Percentiles rank a stretch among this genome's conserved stretches.
Evolutionary conservation across 2,113 vertebrate species (phyloP).

Genomic region (Solea solea): DNA sequence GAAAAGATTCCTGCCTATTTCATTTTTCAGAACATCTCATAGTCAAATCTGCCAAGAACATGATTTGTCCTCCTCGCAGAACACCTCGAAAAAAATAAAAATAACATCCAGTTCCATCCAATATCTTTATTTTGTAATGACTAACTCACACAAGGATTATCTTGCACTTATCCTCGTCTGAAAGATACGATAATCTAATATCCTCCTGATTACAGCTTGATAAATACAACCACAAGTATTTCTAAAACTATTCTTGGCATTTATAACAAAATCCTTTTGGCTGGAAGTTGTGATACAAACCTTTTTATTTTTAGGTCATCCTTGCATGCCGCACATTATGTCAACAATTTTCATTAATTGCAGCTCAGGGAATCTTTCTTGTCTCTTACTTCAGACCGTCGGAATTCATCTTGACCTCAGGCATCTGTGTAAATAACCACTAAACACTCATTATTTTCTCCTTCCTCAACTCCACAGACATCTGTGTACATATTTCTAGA

Average conservation of each 20-base stretch:
- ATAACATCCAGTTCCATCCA: not conserved
- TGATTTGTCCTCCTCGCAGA: not conserved
- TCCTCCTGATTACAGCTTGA: not conserved
- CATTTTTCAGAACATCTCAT: not conserved
- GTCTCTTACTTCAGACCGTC: constrained; percentile 41
- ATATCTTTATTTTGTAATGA: constrained; percentile 10
- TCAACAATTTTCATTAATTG: constrained; percentile 55
- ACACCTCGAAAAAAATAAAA: not conserved
- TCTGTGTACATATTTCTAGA: constrained; percentile 10
- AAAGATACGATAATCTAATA: too few species aligned
- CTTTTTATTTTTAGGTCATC: constrained; percentile 41
- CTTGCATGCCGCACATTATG: constrained; percentile 61
- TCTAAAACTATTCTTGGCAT: constrained; percentile 40
- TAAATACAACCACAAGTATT: constrained; percentile 50
- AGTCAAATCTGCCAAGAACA: not conserved
- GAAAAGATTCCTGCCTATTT: not conserved
- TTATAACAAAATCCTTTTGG: constrained; percentile 28
- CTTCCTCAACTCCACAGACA: constrained; percentile 8
- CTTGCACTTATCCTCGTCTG: too few species aligned
- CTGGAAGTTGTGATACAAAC: constrained; percentile 51
- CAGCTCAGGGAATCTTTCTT: constrained; percentile 32
- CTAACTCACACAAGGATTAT: too few species aligned
- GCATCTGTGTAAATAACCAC: constrained; percentile 62
- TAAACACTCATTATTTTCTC: constrained; percentile 18
- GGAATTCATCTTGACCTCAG: constrained; percentile 49